Base-by-base conservation (phyloP, 2,797 vertebrate genomes). In the Epinephelus coioides region DNA sequence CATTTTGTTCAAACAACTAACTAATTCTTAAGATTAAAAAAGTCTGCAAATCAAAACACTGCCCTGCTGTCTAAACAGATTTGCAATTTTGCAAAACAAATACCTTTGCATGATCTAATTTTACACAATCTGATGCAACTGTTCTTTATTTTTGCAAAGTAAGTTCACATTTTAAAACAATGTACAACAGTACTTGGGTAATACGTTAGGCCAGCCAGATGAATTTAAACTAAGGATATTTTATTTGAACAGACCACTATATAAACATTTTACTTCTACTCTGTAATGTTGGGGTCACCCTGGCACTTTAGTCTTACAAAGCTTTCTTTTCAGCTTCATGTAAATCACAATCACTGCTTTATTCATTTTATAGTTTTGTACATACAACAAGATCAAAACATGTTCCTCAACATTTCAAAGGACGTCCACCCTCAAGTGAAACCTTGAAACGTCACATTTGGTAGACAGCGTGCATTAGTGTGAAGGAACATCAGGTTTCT, bases 351-450 rank as follows among this genome's bases (percentile, higher is more conserved):
- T 27, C 30, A 21, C 21, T 54, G 49, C 23, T 43, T 68, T 2
- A 2, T 61, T 47, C 0, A 61, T 47, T 19, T 23, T 21, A 8
- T 43, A 44, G 8, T 8, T 25, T 18, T 43, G 10, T 44, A 2
- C 6, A 44, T 14, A 9, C 21, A 9, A 51, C 59, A 43, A 73
- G 18, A 73, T 23, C 17, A 67, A 67, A 66, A 57, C 54, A 11
- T 3, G 15, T 23, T 62, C 15, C 23, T 55, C 5, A 15, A 11
- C 7, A 30, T 50, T 44, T 44, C 21, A 65, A 59, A 65, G 0
- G 19, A 6, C 14, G 21, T 23, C 4, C 7, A 13, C 6, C 10
- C 11, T 59, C 6, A 54, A 40, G 15, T 66, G 43, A 21, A 51
- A 64, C 11, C 46, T 21, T 40, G 23, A 21, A 40, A 55, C 61